Evolutionary conservation across 2,888 invertebrate species (phyloP), one percentile per base, ranked within the genome.

Genomic region (Ceraclea dissimilis): DNA sequence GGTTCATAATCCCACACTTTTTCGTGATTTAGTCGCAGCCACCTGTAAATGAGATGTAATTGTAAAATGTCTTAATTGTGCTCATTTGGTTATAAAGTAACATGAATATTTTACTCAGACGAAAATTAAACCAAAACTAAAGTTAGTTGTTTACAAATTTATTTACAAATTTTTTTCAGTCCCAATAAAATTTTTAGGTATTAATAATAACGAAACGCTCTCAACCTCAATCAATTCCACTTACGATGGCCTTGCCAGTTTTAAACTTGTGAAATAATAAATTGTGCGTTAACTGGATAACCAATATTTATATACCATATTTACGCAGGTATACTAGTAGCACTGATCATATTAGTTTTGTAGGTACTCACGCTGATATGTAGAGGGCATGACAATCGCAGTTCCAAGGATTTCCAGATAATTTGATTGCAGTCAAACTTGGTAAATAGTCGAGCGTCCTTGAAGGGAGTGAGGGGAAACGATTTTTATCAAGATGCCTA

Each of bases 391-490:
- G 82, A 66, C 90, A 89, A 67, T 89, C 88, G 65, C 90, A 90
- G 66, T 88, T 85, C 89, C 89, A 89, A 0, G 88, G 86, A 69
- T 90, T 90, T 63, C 85, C 83, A 1, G 84, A 84, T 31, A 90
- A 70, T 66, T 86, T 86, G 10, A 89, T 79, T 49, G 84, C 82
- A 5, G 80, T 76, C 50, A 90, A 71, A 60, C 81, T 78, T 1
- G 79, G 76, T 63, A 84, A 75, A 53, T 77, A 77, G 66, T 87
- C 86, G 58, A 89, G 69, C 2, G 83, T 79, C 59, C 85, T 82
- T 1, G 82, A 78, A 2, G 87, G 86, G 50, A 89, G 68, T 60
- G 79, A 83, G 39, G 83, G 82, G 58, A 89, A 81, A 70, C 83
- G 80, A 67, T 90, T 90, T 64, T 83, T 84, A 67, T 89, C 88